These are phyloP conservation scores for Phocides pigmalion DNA, from an alignment of 1,140 invertebrate species.

Conservation along the genomic window DNA sequence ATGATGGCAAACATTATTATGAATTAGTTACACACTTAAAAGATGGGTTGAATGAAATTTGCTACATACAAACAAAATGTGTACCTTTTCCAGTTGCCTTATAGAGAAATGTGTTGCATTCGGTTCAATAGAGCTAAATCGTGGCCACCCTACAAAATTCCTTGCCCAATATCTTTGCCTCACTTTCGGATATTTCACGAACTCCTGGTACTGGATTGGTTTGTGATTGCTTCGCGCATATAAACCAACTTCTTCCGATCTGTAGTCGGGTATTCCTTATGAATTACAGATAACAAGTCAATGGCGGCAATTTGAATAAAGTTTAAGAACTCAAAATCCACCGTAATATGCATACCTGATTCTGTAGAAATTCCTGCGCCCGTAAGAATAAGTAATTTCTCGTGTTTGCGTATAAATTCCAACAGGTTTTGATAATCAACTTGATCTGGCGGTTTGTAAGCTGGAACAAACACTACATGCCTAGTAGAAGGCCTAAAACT, in stretches of 20 bases:
- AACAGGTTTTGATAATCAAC: conserved; percentile 86
- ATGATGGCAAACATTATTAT: no score
- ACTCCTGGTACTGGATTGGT: conserved; percentile 94
- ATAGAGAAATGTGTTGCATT: conserved; percentile 87
- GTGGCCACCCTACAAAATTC: conserved; percentile 96
- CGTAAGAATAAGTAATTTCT: conserved; percentile 90
- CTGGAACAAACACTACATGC: conserved; percentile 87
- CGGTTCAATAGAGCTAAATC: conserved; percentile 88
- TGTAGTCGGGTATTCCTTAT: conserved; percentile 96
- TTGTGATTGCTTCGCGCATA: conserved; percentile 93
- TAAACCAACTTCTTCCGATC: conserved; percentile 95
- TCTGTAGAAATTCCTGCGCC: conserved; percentile 98
- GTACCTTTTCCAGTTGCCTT: conserved; percentile 86
- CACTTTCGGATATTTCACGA: conserved; percentile 88
- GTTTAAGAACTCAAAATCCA: neutral
- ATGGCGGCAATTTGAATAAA: neutral
- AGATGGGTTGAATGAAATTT: no score
- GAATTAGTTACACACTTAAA: no score
- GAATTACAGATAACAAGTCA: conserved; percentile 14
- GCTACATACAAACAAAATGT: neutral
- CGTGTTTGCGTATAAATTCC: conserved; percentile 86
- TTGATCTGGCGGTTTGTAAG: conserved; percentile 86
- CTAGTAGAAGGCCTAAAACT: conserved; percentile 34
- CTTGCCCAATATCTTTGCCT: conserved; percentile 97
- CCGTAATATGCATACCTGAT: conserved; percentile 83